These are phyloP conservation scores for Nephrotoma appendiculata DNA, from an alignment of 2,888 invertebrate species.

Conservation along the genomic window DNA sequence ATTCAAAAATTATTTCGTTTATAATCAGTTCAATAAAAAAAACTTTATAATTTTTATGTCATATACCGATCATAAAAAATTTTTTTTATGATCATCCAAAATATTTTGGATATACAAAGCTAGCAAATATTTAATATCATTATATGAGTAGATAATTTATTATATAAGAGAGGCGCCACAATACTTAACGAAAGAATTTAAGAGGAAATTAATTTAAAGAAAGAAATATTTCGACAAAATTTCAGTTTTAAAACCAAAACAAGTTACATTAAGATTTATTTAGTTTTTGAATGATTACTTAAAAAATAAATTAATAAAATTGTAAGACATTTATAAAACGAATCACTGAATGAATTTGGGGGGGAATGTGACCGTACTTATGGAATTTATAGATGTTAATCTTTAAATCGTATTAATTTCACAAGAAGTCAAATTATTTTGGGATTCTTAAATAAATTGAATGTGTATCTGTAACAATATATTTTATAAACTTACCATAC, in stretches of 20 bases:
- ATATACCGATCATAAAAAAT: not conserved
- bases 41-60: not conserved
- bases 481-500: not conserved
- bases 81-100: not conserved
- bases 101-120: not conserved
- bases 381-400: not conserved
- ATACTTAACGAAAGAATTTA: not conserved
- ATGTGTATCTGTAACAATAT: not conserved
- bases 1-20: no score
- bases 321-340: not conserved
- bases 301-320: not conserved
- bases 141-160: not conserved
- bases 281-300: not conserved
- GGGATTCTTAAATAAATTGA: not conserved
- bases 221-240: not conserved
- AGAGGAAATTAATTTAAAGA: not conserved
- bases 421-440: not conserved
- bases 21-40: not conserved
- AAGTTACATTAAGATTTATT: not conserved
- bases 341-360: not conserved
- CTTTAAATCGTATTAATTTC: not conserved
- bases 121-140: not conserved
- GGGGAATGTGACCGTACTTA: no score
- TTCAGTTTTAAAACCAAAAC: not conserved
- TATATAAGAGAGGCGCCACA: not conserved